Evolutionary conservation across 2,888 invertebrate genomes (phyloP).

Genomic region (Lasioglossum villosulum): DNA sequence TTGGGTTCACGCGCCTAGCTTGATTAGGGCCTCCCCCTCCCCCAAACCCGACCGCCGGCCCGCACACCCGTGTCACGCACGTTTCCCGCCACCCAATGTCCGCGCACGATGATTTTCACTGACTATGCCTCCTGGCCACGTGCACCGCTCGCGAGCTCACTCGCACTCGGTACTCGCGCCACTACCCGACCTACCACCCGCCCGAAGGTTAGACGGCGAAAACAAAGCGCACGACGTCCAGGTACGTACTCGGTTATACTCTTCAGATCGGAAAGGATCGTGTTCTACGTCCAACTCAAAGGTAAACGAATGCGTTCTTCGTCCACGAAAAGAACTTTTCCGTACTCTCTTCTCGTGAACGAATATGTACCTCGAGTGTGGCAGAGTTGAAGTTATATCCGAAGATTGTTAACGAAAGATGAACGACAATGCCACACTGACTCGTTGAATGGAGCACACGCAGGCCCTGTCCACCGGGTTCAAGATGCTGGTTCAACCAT

Average conservation of each 20-base stretch:
- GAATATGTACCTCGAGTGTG: neutral
- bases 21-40: conserved; percentile 73
- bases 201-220: conserved; percentile 54
- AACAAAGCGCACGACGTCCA: neutral
- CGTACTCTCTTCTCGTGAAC: neutral
- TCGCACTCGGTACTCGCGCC: neutral
- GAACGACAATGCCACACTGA: neutral
- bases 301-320: neutral
- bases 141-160: conserved; percentile 38
- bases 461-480: neutral
- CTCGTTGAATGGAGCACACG: neutral
- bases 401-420: neutral
- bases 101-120: conserved; percentile 76
- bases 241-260: neutral
- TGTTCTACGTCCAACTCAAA: neutral
- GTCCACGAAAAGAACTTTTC: neutral
- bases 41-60: conserved; percentile 10
- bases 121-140: conserved; percentile 67
- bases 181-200: conserved; percentile 25
- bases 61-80: conserved; percentile 65
- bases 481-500: neutral
- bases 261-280: neutral
- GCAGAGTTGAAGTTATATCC: neutral
- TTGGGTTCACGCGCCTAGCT: conserved; percentile 71
- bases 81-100: conserved; percentile 73